Conservation (phyloP, 2,113 vertebrate species). For the Datnioides undecimradiatus region DNA sequence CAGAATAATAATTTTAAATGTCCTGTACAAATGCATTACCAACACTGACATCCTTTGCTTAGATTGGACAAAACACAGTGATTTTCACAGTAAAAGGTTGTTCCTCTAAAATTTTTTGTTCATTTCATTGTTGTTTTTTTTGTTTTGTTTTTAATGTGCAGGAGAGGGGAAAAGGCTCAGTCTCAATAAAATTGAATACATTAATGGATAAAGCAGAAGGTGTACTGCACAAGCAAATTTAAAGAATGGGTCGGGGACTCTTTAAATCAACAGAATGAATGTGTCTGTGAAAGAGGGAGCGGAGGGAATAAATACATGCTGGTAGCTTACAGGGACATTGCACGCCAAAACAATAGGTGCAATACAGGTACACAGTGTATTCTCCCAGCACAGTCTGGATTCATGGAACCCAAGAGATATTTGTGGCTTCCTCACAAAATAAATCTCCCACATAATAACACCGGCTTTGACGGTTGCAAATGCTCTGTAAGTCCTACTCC, state of each 20-base stretch:
- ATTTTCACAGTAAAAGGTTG: background rate
- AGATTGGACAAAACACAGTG: background rate
- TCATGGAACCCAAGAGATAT: background rate
- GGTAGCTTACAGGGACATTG: conserved; percentile 10
- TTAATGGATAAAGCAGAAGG: conserved; percentile 11
- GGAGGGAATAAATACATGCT: conserved; percentile 21
- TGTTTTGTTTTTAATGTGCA: background rate
- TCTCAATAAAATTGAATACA: conserved; percentile 19
- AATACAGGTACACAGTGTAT: background rate
- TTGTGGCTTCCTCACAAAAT: background rate
- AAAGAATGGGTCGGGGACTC: conserved; percentile 16
- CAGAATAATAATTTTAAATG: background rate
- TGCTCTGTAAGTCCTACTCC: background rate
- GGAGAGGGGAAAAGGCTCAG: background rate
- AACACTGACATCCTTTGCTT: background rate
- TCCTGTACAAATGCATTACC: background rate
- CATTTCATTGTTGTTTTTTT: background rate
- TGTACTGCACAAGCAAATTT: conserved; percentile 15
- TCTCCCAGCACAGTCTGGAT: background rate
- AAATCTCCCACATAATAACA: conserved; percentile 7
- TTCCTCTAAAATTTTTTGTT: conserved; percentile 3
- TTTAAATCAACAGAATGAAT: conserved; percentile 49
- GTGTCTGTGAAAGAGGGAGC: conserved; percentile 11
- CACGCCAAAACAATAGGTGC: background rate
- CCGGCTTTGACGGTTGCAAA: background rate